These are phyloP conservation scores for Clinocottus analis DNA, from an alignment of 2,113 vertebrate species.

Conservation along the genomic window DNA sequence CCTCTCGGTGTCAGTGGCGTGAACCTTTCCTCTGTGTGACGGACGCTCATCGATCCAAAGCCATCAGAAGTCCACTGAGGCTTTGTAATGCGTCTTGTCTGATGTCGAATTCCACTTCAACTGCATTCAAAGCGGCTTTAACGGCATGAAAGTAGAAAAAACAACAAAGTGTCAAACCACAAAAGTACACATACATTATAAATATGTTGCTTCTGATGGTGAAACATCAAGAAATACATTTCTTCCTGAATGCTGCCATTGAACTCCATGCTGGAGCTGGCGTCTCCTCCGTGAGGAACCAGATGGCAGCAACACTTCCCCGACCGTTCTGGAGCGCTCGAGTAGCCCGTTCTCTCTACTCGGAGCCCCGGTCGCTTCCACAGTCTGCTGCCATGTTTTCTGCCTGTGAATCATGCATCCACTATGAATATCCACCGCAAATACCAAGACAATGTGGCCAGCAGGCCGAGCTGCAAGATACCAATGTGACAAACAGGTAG, in stretches of 20 bases:
- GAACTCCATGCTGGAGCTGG: conserved; percentile 6
- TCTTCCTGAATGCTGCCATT: conserved; percentile 16
- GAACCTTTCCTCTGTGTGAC: not conserved
- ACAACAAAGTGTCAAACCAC: too few species aligned
- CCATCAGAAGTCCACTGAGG: not conserved
- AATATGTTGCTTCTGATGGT: not conserved
- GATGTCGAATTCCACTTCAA: not conserved
- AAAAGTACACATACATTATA: too few species aligned
- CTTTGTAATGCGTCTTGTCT: not conserved
- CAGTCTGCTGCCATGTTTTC: conserved; percentile 51
- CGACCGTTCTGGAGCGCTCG: conserved; percentile 35
- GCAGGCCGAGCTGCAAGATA: not conserved
- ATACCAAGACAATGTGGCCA: not conserved
- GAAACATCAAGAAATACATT: not conserved
- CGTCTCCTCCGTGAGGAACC: conserved; percentile 22
- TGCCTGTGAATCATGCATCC: conserved; percentile 39
- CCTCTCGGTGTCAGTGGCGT: not conserved
- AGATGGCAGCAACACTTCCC: conserved; percentile 47
- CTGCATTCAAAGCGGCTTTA: not conserved
- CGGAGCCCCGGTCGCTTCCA: conserved; percentile 23
- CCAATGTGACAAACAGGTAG: not conserved
- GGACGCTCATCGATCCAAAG: not conserved
- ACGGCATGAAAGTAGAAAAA: not conserved
- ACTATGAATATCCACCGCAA: not conserved
- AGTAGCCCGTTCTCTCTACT: conserved; percentile 12